A percentile compares a stretch with the other conserved stretches of the same genome.
Evolutionary conservation across 2,797 vertebrate species (phyloP).

Genomic region (Lates japonicus): DNA sequence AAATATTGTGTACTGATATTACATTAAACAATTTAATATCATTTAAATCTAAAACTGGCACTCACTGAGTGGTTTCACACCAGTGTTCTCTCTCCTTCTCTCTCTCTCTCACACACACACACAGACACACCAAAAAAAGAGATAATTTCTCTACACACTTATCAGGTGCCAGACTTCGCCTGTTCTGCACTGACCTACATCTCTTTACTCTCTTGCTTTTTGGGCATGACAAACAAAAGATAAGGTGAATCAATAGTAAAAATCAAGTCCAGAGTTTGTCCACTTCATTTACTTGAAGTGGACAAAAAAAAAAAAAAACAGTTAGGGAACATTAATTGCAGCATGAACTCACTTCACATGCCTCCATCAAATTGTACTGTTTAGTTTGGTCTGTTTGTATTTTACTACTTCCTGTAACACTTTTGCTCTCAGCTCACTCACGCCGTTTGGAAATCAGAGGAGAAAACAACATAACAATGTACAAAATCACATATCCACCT

Average conservation of each 20-base stretch:
- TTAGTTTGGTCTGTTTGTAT: conserved; percentile 5
- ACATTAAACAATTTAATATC: background rate
- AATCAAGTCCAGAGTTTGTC: conserved; percentile 18
- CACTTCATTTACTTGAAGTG: conserved; percentile 6
- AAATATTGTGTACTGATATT: background rate
- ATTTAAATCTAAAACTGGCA: background rate
- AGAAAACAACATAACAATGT: background rate
- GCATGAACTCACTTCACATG: background rate
- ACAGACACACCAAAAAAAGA: background rate
- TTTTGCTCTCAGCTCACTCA: conserved; percentile 2
- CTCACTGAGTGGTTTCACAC: background rate
- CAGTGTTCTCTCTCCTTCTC: background rate
- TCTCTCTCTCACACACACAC: conserved; percentile 3
- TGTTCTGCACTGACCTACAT: conserved; percentile 30
- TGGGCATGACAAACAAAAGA: conserved; percentile 20
- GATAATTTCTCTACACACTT: conserved; percentile 21
- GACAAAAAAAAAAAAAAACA: conserved; percentile 5
- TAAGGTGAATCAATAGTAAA: conserved; percentile 14
- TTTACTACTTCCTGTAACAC: background rate
- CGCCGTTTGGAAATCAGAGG: background rate
- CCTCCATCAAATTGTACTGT: background rate
- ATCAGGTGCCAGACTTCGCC: conserved; percentile 34
- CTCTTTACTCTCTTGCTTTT: conserved; percentile 26
- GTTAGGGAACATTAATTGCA: background rate
- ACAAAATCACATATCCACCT: too few species aligned